Evolutionary conservation across 2,888 invertebrate genomes (phyloP).

Genomic region (Zhuqinia jingwanae): DNA sequence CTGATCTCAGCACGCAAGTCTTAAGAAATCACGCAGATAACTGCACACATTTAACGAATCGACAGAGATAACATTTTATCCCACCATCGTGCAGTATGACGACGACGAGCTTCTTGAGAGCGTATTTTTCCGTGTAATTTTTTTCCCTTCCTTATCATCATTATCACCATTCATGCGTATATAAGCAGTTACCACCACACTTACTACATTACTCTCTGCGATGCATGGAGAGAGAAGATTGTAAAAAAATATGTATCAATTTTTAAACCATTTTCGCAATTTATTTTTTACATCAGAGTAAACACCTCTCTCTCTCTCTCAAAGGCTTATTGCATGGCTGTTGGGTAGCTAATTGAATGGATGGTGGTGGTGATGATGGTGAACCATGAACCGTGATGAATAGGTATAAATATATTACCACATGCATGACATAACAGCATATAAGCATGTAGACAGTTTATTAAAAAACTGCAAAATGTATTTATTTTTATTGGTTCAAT

Average conservation of each 20-base stretch:
- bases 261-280: slow-evolving; percentile 16
- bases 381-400: too few species aligned
- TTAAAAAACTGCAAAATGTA: too few species aligned
- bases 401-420: neutral
- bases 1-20: too few species aligned
- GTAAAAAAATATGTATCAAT: neutral
- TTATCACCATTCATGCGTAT: slow-evolving; percentile 26
- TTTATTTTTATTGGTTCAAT: too few species aligned
- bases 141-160: neutral
- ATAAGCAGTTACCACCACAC: neutral
- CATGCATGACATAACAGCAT: too few species aligned
- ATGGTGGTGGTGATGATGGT: neutral
- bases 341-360: slow-evolving; percentile 27
- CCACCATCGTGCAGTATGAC: neutral
- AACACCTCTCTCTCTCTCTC: too few species aligned
- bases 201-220: neutral
- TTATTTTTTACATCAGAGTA: slow-evolving; percentile 7
- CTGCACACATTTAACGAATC: neutral
- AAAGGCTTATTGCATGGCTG: slow-evolving; percentile 1
- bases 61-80: neutral
- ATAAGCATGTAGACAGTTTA: too few species aligned
- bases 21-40: neutral
- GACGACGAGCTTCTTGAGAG: neutral
- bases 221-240: neutral
- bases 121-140: too few species aligned